Evolutionary conservation across 2,797 vertebrate species (phyloP), one percentile per base, ranked within the genome.

Genomic region (Toxotes lorentzi): DNA sequence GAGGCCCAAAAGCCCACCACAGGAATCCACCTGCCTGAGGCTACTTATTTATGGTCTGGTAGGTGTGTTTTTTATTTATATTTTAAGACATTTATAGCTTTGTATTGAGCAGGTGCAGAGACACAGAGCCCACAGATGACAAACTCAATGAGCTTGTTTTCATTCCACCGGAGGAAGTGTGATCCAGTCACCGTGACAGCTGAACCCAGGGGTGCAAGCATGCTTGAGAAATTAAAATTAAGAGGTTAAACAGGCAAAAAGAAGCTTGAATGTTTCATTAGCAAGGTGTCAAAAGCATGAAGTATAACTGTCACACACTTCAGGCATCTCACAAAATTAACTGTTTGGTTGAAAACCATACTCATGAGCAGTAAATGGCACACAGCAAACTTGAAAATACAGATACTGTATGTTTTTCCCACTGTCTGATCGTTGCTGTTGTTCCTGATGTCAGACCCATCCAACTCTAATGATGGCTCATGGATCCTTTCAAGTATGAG

Each of bases 111-210:
- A 75, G 65, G 73, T 86, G 70, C 64, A 74, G 71, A 70, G 64
- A 57, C 56, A 62, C 58, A 1, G 60, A 78, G 62, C 32, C 50
- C 11, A 14, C 60, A 79, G 81, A 88, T 79, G 78, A 89, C 58
- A 61, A 61, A 82, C 66, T 80, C 84, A 88, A 91, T 86, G 71
- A 84, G 79, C 74, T 85, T 79, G 81, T 86, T 83, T 77, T 88
- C 78, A 73, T 89, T 82, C 77, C 60, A 69, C 63, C 47, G 73
- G 62, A 87, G 67, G 70, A 87, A 81, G 84, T 83, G 76, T 79
- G 79, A 86, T 84, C 47, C 9, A 53, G 84, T 90, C 84, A 53
- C 90, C 85, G 85, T 17, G 21, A 88, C 82, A 90, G 88, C 89
- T 68, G 74, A 82, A 70, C 69, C 73, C 76, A 57, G 70, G 43